These are phyloP conservation scores for Drosophila greeni DNA, from an alignment of 2,888 invertebrate species.

Conservation along the genomic window DNA sequence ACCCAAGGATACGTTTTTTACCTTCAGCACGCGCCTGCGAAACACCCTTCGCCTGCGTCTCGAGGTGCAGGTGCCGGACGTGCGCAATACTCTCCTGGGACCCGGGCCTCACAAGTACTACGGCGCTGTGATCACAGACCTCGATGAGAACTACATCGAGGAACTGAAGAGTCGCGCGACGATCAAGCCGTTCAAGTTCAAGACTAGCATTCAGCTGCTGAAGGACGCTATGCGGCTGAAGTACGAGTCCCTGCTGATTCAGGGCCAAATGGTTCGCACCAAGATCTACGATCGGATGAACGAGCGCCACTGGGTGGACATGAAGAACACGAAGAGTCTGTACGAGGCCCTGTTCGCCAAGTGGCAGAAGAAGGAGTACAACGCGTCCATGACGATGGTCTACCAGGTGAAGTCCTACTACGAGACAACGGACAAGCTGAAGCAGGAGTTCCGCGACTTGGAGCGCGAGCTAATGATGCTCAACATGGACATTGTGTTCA, in stretches of 20 bases:
- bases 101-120: constrained; percentile 56
- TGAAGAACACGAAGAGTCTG: constrained; percentile 63
- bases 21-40: constrained; percentile 73
- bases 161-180: constrained; percentile 73
- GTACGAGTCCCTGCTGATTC: constrained; percentile 76
- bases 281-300: constrained; percentile 75
- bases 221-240: constrained; percentile 76
- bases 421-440: constrained; percentile 72
- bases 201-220: constrained; percentile 65
- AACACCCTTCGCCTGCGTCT: constrained; percentile 75
- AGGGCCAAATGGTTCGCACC: constrained; percentile 74
- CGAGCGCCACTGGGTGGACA: constrained; percentile 71
- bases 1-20: constrained; percentile 76
- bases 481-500: constrained; percentile 78
- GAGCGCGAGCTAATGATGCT: constrained; percentile 67
- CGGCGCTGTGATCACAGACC: constrained; percentile 75
- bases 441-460: constrained; percentile 61
- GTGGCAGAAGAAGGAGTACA: constrained; percentile 77
- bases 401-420: constrained; percentile 76
- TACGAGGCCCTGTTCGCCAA: constrained; percentile 74
- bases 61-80: constrained; percentile 70
- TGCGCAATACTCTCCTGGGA: constrained; percentile 68
- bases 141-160: constrained; percentile 77
- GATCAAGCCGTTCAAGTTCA: constrained; percentile 73
- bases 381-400: constrained; percentile 73